A percentile compares a stretch with the other conserved stretches of the same genome.
phyloP scores from a whole-genome alignment of 2,888 invertebrate genomes.

The Torymus auratus region DNA sequence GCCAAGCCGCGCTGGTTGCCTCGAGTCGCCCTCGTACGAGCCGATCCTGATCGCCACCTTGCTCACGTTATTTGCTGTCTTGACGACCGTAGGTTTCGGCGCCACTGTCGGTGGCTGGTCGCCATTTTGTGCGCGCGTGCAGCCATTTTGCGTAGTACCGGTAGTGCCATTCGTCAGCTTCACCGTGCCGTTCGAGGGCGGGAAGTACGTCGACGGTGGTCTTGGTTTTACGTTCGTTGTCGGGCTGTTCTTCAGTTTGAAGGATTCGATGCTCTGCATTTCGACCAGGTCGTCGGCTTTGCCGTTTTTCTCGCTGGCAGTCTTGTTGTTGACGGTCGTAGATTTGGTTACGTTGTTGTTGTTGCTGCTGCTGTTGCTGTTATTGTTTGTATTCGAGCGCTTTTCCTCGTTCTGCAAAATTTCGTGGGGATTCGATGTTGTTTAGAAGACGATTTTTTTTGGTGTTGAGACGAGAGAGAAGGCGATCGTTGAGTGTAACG shows the following conservation, averaged over 20 bases:
- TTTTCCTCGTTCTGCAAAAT: slow-evolving; percentile 47
- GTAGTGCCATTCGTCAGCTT: slow-evolving; percentile 28
- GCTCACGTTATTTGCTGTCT: slow-evolving; percentile 18
- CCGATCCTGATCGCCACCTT: slow-evolving; percentile 74
- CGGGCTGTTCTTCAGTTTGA: slow-evolving; percentile 83
- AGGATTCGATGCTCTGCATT: slow-evolving; percentile 87
- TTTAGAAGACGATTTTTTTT: too few species aligned
- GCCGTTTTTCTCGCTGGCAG: too few species aligned
- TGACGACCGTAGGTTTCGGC: too few species aligned
- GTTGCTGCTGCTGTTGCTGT: slow-evolving; percentile 17
- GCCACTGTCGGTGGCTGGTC: too few species aligned
- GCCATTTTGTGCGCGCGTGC: too few species aligned
- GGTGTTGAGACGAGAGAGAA: too few species aligned
- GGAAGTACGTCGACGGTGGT: slow-evolving; percentile 85
- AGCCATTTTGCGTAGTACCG: too few species aligned
- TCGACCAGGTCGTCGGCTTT: slow-evolving; percentile 80
- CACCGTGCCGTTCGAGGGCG: slow-evolving; percentile 58
- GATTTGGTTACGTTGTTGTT: too few species aligned
- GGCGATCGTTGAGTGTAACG: too few species aligned
- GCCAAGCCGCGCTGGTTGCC: slow-evolving; percentile 85
- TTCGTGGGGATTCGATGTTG: too few species aligned
- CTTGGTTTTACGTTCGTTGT: slow-evolving; percentile 76
- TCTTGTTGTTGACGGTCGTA: too few species aligned
- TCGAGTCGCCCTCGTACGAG: slow-evolving; percentile 74
- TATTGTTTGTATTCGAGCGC: slow-evolving; percentile 22